phyloP scores from a whole-genome alignment of 2,888 invertebrate species.

The Ornithoptera priamus region DNA sequence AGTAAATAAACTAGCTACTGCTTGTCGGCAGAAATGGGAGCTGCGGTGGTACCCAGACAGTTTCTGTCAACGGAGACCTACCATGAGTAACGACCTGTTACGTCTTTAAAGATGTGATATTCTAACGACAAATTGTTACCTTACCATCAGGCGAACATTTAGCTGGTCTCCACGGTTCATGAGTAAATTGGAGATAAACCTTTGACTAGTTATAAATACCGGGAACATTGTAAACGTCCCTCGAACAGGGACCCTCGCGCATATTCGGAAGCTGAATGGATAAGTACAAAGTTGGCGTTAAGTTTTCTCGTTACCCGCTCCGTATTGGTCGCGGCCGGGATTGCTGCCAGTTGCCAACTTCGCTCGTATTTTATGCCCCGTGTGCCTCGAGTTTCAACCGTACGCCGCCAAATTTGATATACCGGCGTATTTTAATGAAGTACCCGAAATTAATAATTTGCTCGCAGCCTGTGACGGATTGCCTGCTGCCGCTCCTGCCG shows the following conservation, averaged over 20 bases:
- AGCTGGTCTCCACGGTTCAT: too few relatives aligned
- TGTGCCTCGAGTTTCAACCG: conserved; percentile 36
- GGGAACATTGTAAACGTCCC: conserved; percentile 34
- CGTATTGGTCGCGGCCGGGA: conserved; percentile 41
- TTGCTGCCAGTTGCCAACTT: conserved; percentile 38
- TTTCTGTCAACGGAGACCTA: too few relatives aligned
- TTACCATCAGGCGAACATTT: too few relatives aligned
- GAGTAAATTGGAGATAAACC: not conserved
- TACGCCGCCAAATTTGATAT: conserved; percentile 41
- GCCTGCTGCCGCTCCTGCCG: conserved; percentile 30
- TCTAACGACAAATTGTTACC: too few relatives aligned
- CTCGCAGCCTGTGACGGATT: conserved; percentile 48
- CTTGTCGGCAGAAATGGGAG: too few relatives aligned
- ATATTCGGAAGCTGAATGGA: conserved; percentile 36
- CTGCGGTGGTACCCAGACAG: too few relatives aligned
- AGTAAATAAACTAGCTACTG: too few relatives aligned
- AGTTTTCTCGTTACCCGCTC: conserved; percentile 48
- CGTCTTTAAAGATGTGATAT: too few relatives aligned
- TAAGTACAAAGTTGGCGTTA: conserved; percentile 41
- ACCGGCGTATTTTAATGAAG: conserved; percentile 58
- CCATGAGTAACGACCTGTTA: too few relatives aligned
- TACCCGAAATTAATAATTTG: conserved; percentile 60
- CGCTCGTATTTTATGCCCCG: conserved; percentile 41
- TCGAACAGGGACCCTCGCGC: conserved; percentile 35
- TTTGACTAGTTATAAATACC: conserved; percentile 15